Evolutionary conservation across 2,888 invertebrate species (phyloP).

Genomic region (Xestoiulus laeticollis): DNA sequence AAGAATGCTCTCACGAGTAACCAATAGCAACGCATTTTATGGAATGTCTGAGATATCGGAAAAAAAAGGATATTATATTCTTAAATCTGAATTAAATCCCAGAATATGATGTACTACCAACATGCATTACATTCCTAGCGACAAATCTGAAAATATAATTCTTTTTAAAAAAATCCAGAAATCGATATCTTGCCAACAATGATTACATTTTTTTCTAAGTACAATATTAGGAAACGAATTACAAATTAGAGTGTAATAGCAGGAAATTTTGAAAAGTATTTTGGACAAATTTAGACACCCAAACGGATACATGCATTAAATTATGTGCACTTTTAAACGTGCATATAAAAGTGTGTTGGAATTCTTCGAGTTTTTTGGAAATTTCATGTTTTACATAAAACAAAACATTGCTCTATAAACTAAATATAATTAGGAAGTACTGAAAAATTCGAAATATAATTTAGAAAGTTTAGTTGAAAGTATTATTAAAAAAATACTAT

Average conservation of each 20-base stretch:
- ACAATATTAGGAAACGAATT: neutral
- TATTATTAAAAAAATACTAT: too few species aligned
- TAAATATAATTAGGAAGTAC: too few species aligned
- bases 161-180: neutral
- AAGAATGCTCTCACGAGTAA: neutral
- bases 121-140: neutral
- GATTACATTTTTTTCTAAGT: neutral
- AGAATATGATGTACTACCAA: neutral
- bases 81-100: neutral
- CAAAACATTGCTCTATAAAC: too few species aligned
- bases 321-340: too few species aligned
- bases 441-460: too few species aligned
- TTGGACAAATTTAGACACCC: too few species aligned
- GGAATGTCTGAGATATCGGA: neutral
- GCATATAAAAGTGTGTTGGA: too few species aligned
- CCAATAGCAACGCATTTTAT: neutral
- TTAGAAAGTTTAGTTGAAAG: too few species aligned
- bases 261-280: neutral
- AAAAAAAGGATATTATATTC: neutral
- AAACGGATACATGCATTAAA: too few species aligned
- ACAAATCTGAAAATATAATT: neutral
- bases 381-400: too few species aligned
- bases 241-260: neutral
- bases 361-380: too few species aligned
- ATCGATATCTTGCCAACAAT: neutral